These are phyloP conservation scores for Elysia crispata DNA, from an alignment of 2,888 invertebrate genomes.

Conservation along the genomic window DNA sequence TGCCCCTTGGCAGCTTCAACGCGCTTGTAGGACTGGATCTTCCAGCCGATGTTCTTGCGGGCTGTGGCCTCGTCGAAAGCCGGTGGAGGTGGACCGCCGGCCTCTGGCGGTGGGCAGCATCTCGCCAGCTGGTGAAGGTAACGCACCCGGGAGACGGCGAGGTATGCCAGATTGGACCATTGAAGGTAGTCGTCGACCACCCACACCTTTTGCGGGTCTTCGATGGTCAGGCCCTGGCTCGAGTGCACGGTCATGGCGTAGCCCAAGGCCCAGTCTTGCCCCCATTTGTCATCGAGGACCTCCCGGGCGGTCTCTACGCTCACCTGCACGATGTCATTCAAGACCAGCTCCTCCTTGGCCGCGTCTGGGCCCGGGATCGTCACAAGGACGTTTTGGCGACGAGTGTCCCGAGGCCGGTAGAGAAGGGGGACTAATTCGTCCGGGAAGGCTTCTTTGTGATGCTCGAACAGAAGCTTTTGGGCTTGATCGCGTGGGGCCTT, in stretches of 20 bases:
- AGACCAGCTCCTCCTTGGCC: slow-evolving; percentile 15
- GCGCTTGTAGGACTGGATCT: slow-evolving; percentile 2
- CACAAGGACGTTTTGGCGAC: too few relatives aligned
- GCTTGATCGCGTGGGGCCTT: too few relatives aligned
- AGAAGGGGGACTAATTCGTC: too few relatives aligned
- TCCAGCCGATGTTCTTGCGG: slow-evolving; percentile 5
- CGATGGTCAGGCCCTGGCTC: too few relatives aligned
- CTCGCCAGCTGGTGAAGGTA: slow-evolving; percentile 32
- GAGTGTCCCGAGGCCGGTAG: too few relatives aligned
- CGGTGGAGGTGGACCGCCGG: neutral
- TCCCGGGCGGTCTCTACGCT: neutral
- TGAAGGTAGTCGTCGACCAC: too few relatives aligned
- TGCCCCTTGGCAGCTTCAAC: slow-evolving; percentile 13
- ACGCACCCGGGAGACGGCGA: too few relatives aligned
- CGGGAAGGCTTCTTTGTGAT: too few relatives aligned
- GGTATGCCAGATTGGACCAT: slow-evolving; percentile 38
- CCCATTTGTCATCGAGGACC: neutral
- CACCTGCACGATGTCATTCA: slow-evolving; percentile 2
- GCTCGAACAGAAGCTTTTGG: too few relatives aligned
- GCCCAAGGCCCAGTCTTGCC: too few relatives aligned
- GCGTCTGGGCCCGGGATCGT: too few relatives aligned
- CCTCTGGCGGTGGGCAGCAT: neutral
- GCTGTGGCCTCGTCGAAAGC: neutral
- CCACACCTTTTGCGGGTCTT: too few relatives aligned
- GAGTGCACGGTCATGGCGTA: slow-evolving; percentile 24